Conservation (phyloP, 2,797 vertebrate species). For the Chelmon rostratus region DNA sequence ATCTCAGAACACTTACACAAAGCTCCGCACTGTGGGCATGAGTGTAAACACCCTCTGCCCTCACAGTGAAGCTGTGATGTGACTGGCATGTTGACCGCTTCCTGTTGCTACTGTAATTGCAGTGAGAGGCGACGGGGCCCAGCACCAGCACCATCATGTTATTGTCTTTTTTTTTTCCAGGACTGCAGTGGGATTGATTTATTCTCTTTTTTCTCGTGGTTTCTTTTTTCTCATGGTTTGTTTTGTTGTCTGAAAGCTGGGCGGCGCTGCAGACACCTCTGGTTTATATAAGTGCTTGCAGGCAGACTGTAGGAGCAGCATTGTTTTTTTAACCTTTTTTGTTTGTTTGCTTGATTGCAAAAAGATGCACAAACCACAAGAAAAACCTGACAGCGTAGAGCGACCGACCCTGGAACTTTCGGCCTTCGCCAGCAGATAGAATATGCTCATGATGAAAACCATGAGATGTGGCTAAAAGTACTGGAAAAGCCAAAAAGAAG, state of each 20-base stretch:
- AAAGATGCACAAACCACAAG: neutral
- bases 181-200: no score
- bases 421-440: no score
- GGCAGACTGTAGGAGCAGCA: neutral
- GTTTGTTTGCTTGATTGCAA: neutral
- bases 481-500: neutral
- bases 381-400: neutral
- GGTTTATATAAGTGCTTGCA: neutral
- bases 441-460: neutral
- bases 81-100: conserved; percentile 1
- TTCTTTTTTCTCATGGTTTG: neutral
- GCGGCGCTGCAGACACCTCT: neutral
- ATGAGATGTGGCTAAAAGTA: neutral
- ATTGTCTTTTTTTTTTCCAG: neutral
- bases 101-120: conserved; percentile 8
- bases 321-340: neutral
- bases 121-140: neutral
- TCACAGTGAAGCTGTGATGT: conserved; percentile 4
- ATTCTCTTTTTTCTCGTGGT: neutral
- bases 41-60: neutral
- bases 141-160: neutral
- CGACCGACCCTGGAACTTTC: neutral
- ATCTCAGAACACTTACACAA: neutral
- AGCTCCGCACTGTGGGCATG: conserved; percentile 23
- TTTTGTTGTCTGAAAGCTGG: neutral